phyloP scores from a whole-genome alignment of 1,140 invertebrate genomes.

The Protaetia brevitarsis region DNA sequence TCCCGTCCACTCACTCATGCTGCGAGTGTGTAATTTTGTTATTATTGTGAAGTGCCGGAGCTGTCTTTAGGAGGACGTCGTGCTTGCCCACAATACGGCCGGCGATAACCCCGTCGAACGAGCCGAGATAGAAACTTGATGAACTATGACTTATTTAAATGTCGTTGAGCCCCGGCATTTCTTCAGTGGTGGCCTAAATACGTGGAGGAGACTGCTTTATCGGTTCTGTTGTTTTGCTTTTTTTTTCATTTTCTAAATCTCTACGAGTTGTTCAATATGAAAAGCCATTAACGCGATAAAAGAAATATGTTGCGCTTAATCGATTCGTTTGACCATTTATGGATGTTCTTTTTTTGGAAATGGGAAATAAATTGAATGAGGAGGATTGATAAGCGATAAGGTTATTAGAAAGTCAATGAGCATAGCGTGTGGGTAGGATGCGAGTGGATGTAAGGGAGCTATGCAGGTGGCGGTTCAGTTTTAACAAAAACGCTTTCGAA shows the following conservation, averaged over 20 bases:
- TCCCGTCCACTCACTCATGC: background rate
- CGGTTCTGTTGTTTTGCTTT: background rate
- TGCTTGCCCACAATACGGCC: background rate
- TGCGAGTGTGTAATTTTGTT: background rate
- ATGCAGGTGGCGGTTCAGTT: too few species aligned
- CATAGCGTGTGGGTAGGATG: too few species aligned
- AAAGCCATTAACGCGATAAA: constrained; percentile 7
- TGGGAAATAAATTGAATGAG: too few species aligned
- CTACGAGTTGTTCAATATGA: background rate
- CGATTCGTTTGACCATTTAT: too few species aligned
- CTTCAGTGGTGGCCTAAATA: constrained; percentile 3
- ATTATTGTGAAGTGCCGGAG: background rate
- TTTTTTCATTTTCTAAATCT: background rate
- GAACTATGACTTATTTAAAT: constrained; percentile 17
- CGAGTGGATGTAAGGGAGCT: too few species aligned
- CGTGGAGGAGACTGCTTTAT: background rate
- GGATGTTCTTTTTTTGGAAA: too few species aligned
- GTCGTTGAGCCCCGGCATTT: background rate
- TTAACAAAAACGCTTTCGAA: too few species aligned
- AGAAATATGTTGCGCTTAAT: background rate
- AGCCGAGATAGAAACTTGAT: constrained; percentile 1
- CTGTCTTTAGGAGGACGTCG: background rate
- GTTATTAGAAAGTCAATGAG: too few species aligned
- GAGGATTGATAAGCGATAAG: too few species aligned
- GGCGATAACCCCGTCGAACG: constrained; percentile 6